Percentiles rank a stretch among this genome's conserved stretches.
Evolutionary conservation across 2,797 vertebrate genomes (phyloP).

Genomic region (Sebastes ruberrimus): DNA sequence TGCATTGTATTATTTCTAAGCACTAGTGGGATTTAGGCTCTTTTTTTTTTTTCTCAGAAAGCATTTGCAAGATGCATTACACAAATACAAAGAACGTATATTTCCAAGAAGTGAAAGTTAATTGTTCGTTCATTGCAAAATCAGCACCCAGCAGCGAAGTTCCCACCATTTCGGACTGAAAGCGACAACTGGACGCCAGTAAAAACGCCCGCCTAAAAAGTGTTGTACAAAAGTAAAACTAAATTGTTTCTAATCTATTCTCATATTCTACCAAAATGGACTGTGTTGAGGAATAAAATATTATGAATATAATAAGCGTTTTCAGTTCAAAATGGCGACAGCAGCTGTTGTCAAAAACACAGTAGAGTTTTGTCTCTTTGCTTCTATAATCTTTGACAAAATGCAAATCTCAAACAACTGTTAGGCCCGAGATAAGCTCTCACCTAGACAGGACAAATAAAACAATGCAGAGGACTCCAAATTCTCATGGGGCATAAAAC

Average conservation of each 20-base stretch:
- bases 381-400: not conserved
- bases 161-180: fast-evolving
- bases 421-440: not conserved
- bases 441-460: not conserved
- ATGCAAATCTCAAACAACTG: not conserved
- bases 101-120: too few species aligned
- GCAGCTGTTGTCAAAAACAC: too few species aligned
- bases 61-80: not conserved
- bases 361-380: fast-evolving
- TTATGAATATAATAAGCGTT: too few species aligned
- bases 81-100: not conserved
- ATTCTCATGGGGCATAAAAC: not conserved
- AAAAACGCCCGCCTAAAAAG: too few species aligned
- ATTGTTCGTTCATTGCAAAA: too few species aligned
- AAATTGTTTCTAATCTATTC: too few species aligned
- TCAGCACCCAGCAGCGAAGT: too few species aligned
- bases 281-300: fast-evolving
- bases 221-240: too few species aligned
- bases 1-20: not conserved
- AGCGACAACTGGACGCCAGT: too few species aligned
- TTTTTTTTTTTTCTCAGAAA: not conserved
- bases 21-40: not conserved
- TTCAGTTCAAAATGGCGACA: too few species aligned
- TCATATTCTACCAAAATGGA: too few species aligned
- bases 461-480: not conserved